These are phyloP conservation scores for Laspeyria flexula DNA, from an alignment of 2,888 invertebrate species.

Conservation along the genomic window DNA sequence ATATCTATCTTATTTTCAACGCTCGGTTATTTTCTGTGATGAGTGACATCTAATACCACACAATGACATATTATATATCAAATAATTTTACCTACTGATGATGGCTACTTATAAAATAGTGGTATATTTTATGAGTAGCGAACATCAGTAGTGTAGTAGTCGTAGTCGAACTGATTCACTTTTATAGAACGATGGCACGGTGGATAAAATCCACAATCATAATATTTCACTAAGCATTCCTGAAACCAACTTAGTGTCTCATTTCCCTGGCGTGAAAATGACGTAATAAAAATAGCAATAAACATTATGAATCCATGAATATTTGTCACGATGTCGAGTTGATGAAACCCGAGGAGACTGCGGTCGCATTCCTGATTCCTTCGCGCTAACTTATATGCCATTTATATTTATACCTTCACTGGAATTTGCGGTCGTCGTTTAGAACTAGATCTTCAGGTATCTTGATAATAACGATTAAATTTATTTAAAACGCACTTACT, in stretches of 20 bases:
- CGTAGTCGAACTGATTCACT: too few species aligned
- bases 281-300: slow-evolving; percentile 34
- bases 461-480: not conserved
- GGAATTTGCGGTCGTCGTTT: slow-evolving; percentile 38
- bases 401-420: slow-evolving; percentile 19
- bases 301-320: slow-evolving; percentile 19
- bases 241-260: not conserved
- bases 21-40: too few species aligned
- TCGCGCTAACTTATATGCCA: slow-evolving; percentile 19
- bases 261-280: slow-evolving; percentile 6
- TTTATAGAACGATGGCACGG: too few species aligned
- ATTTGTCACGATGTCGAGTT: slow-evolving; percentile 12
- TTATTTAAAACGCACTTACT: too few species aligned
- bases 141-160: too few species aligned
- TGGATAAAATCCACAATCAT: not conserved
- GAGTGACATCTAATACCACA: too few species aligned
- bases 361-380: slow-evolving; percentile 49
- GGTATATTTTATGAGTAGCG: too few species aligned
- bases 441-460: slow-evolving; percentile 18
- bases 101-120: too few species aligned
- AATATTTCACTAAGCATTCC: not conserved
- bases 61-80: too few species aligned
- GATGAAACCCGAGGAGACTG: slow-evolving; percentile 50
- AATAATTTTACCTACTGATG: too few species aligned
- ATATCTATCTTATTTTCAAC: too few species aligned